Conservation (phyloP, 2,888 invertebrate genomes). For the Xestia rhomboidea region DNA sequence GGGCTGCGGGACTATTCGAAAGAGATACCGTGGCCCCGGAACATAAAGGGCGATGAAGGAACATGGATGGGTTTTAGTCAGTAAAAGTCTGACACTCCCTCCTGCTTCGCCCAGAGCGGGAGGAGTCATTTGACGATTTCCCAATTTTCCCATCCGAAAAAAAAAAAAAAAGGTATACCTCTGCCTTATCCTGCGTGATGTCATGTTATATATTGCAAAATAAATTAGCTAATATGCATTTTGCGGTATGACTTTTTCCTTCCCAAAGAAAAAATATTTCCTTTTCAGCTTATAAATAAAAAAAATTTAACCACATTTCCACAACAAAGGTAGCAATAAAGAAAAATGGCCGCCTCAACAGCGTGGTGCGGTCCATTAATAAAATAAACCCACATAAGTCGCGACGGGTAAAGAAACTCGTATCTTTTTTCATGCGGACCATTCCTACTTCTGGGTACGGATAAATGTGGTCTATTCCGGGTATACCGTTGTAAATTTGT, state of each 20-base stretch:
- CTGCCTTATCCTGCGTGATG: too few species aligned
- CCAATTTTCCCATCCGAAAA: too few species aligned
- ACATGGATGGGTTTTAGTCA: too few species aligned
- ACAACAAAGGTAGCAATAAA: conserved; percentile 60
- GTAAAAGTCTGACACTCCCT: too few species aligned
- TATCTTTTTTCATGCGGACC: conserved; percentile 55
- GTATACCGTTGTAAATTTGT: conserved; percentile 62
- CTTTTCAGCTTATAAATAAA: conserved; percentile 42
- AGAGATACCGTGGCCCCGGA: too few species aligned
- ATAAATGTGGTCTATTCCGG: conserved; percentile 61
- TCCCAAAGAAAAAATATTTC: conserved; percentile 4
- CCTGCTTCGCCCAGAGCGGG: too few species aligned
- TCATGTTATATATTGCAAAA: background rate
- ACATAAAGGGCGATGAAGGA: too few species aligned
- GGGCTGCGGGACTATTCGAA: too few species aligned
- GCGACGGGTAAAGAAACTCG: conserved; percentile 49
- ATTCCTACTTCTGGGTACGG: conserved; percentile 50
- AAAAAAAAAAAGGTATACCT: too few species aligned
- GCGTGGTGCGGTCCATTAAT: conserved; percentile 61
- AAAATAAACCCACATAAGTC: conserved; percentile 64
- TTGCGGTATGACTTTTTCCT: background rate
- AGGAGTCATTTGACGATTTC: too few species aligned
- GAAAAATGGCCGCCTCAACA: conserved; percentile 54
- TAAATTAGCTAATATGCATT: background rate
- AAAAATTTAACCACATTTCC: conserved; percentile 43